Evolutionary conservation across 2,113 vertebrate species (phyloP).

Genomic region (Pongo pygmaeus): DNA sequence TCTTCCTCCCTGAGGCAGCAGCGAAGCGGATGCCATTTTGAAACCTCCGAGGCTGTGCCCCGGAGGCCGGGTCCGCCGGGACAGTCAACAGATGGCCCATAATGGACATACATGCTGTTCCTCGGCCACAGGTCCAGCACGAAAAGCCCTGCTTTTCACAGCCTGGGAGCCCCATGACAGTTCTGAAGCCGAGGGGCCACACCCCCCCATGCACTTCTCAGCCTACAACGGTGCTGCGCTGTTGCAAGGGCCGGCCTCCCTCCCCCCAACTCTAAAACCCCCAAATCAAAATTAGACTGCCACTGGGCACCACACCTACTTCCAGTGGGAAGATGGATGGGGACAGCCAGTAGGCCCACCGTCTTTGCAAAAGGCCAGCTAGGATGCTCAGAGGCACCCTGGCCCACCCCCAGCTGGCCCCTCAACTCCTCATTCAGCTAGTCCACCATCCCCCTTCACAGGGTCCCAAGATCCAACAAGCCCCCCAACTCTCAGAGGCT

Average conservation of each 20-base stretch:
- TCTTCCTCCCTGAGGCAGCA: constrained; percentile 72
- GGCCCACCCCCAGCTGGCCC: neutral
- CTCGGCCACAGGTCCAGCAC: neutral
- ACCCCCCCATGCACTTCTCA: constrained; percentile 51
- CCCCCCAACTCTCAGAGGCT: neutral
- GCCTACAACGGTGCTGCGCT: neutral
- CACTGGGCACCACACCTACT: neutral
- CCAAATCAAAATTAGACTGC: neutral
- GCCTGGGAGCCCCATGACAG: neutral
- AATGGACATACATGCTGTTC: neutral
- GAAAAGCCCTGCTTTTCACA: neutral
- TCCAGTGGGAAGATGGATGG: neutral
- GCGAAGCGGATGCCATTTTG: constrained; percentile 77
- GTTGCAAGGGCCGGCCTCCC: neutral
- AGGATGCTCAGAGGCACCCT: neutral
- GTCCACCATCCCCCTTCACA: neutral
- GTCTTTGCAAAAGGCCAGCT: neutral
- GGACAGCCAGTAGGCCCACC: neutral
- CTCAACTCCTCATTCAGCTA: neutral
- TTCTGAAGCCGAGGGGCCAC: constrained; percentile 61
- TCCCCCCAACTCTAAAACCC: neutral
- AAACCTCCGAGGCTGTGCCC: constrained; percentile 77
- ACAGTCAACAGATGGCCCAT: constrained; percentile 69
- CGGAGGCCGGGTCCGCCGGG: constrained; percentile 59
- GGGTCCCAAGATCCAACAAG: neutral